Percentiles rank a stretch among this genome's conserved stretches.
These are phyloP conservation scores for Oeneis ivallda DNA, from an alignment of 2,888 invertebrate species.

Conservation along the genomic window DNA sequence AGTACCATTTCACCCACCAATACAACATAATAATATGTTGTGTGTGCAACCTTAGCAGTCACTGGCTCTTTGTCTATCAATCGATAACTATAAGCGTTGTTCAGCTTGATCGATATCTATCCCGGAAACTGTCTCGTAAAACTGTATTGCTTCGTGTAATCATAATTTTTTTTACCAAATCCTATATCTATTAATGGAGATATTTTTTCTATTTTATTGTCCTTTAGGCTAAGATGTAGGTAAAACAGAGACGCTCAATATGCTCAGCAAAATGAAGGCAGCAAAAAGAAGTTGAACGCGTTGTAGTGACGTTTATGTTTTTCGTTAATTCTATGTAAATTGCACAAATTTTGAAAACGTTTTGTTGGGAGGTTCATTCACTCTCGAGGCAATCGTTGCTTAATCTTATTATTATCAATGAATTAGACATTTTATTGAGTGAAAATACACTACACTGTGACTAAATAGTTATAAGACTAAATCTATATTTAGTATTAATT, in stretches of 20 bases:
- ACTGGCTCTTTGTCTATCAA: background rate
- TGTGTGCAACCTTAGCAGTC: background rate
- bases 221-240: background rate
- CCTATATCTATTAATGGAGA: conserved; percentile 19
- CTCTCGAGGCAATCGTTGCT: too few species aligned
- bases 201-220: conserved; percentile 13
- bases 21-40: too few species aligned
- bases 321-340: too few species aligned
- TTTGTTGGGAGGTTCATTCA: too few species aligned
- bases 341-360: too few species aligned
- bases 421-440: too few species aligned
- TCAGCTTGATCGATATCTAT: conserved; percentile 21
- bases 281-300: background rate
- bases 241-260: background rate
- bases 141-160: conserved; percentile 21
- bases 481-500: too few species aligned
- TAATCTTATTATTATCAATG: too few species aligned
- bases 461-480: too few species aligned
- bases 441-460: too few species aligned
- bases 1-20: too few species aligned
- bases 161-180: conserved; percentile 19
- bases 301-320: too few species aligned
- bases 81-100: conserved; percentile 15
- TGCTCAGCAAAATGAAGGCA: background rate
- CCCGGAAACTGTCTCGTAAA: conserved; percentile 22